phyloP scores from a whole-genome alignment of 1,140 invertebrate species.

The Harlomillsia oculata region DNA sequence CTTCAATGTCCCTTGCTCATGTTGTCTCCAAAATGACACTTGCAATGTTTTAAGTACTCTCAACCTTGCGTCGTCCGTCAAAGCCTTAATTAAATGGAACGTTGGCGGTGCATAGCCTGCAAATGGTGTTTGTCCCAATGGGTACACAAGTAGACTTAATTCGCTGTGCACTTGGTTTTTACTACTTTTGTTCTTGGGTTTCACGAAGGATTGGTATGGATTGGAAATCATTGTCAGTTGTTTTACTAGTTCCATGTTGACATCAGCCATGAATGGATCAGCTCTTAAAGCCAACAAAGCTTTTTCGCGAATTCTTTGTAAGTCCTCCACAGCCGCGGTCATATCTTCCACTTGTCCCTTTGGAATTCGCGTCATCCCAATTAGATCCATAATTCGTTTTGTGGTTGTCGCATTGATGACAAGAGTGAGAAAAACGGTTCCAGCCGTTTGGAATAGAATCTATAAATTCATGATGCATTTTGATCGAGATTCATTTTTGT shows the following conservation, averaged over 20 bases:
- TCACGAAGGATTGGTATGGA: conserved; percentile 24
- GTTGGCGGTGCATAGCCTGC: background rate
- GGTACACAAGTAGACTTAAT: background rate
- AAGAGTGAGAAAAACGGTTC: conserved; percentile 42
- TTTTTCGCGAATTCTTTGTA: conserved; percentile 36
- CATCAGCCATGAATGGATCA: conserved; percentile 43
- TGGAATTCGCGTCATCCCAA: conserved; percentile 42
- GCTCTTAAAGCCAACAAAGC: conserved; percentile 40
- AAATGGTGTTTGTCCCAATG: background rate
- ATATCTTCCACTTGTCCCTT: conserved; percentile 40
- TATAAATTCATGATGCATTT: conserved; percentile 27
- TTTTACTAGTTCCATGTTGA: conserved; percentile 42
- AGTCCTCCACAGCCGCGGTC: conserved; percentile 39
- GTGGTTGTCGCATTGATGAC: conserved; percentile 43
- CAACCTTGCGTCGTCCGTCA: conserved; percentile 25
- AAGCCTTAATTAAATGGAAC: background rate
- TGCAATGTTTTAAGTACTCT: conserved; percentile 21
- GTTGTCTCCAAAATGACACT: conserved; percentile 34
- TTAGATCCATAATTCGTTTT: conserved; percentile 37
- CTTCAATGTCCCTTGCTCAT: conserved; percentile 34
- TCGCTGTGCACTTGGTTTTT: background rate
- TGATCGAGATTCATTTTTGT: background rate
- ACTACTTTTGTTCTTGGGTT: too few relatives aligned
- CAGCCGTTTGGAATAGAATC: conserved; percentile 42
- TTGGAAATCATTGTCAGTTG: conserved; percentile 38